These are phyloP conservation scores for Byasa hedistus DNA, from an alignment of 2,888 invertebrate species.

Conservation along the genomic window DNA sequence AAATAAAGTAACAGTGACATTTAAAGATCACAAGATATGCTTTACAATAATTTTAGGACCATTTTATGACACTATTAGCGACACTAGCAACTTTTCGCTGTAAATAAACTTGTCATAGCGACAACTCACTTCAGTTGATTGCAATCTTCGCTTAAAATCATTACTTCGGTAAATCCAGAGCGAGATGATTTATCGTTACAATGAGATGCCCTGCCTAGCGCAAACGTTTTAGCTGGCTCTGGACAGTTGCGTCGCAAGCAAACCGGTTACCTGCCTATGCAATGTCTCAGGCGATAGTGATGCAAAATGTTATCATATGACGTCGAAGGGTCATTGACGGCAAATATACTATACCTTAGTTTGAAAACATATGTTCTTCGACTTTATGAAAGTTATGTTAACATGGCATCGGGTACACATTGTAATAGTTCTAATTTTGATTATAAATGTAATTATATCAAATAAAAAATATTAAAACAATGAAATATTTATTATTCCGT, in stretches of 20 bases:
- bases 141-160: conserved; percentile 22
- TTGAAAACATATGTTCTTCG: not conserved
- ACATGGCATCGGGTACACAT: not conserved
- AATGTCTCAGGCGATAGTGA: conserved; percentile 25
- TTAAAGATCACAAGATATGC: too few species aligned
- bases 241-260: conserved; percentile 21
- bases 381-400: not conserved
- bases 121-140: conserved; percentile 26
- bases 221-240: conserved; percentile 15
- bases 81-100: conserved; percentile 9
- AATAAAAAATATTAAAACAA: not conserved
- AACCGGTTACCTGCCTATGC: conserved; percentile 28
- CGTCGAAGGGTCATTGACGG: conserved; percentile 15
- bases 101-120: conserved; percentile 19
- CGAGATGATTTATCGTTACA: conserved; percentile 26
- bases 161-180: conserved; percentile 10
- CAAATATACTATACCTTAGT: not conserved
- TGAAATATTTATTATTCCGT: not conserved
- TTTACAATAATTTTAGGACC: not conserved
- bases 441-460: not conserved
- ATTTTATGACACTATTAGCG: conserved; percentile 19
- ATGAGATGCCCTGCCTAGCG: conserved; percentile 26
- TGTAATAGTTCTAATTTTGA: not conserved
- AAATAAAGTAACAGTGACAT: too few species aligned
- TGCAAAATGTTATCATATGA: conserved; percentile 21